Percentiles rank a stretch among this genome's conserved stretches.
These are phyloP conservation scores for Brachylomia viminalis DNA, from an alignment of 2,888 invertebrate genomes.

Conservation along the genomic window DNA sequence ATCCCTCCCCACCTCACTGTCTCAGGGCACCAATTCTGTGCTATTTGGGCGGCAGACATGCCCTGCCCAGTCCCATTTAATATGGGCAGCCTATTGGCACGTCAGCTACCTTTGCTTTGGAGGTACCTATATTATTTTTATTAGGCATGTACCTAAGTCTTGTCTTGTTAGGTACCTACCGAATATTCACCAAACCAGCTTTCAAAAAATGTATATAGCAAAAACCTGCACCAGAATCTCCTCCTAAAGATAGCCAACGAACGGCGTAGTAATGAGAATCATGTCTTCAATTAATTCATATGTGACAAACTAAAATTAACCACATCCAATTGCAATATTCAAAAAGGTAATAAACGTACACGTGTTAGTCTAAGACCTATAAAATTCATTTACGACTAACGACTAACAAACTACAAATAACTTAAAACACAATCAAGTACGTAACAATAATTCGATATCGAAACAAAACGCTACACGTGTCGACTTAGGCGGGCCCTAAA, in stretches of 20 bases:
- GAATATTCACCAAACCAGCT: neutral
- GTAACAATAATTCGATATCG: conserved; percentile 15
- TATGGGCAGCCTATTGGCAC: neutral
- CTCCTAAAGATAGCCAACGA: neutral
- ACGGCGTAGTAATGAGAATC: neutral
- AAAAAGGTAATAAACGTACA: neutral
- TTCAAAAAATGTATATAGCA: neutral
- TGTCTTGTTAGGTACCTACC: neutral
- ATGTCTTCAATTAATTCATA: neutral
- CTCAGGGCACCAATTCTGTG: neutral
- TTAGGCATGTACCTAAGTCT: neutral
- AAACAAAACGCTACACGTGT: conserved; percentile 52
- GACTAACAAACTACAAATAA: neutral
- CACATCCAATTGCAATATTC: neutral
- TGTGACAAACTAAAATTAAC: neutral
- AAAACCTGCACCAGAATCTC: neutral
- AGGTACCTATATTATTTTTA: neutral
- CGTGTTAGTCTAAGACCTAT: neutral
- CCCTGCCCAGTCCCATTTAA: neutral
- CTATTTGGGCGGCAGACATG: neutral
- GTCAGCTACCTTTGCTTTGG: neutral
- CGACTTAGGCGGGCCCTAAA: neutral
- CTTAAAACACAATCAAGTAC: conserved; percentile 6
- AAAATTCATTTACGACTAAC: neutral
- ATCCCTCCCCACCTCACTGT: neutral